Evolutionary conservation across 2,888 invertebrate species (phyloP), one percentile per base, ranked within the genome.

Genomic region (Polydrusus tereticollis): DNA sequence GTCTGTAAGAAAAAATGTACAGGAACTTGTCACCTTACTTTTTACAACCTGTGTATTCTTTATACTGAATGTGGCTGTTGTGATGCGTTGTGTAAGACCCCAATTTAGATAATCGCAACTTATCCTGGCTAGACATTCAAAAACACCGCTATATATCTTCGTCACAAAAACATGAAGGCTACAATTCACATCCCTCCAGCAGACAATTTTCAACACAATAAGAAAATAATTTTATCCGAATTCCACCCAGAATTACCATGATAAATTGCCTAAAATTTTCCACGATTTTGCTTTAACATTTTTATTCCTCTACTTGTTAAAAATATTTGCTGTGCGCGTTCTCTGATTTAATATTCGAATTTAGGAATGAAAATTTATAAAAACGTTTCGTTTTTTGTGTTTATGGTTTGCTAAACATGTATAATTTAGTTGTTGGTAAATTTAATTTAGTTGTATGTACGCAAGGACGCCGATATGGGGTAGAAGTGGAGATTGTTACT

Each of bases 251-350:
- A 58, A 58, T 58, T 41, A 58, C 58, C 58, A 58, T 58, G 41
- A 58, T 41, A 58, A 58, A 58, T 58, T 36, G 58, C 58, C 23
- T 38, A 38, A 38, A 36, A 58, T 58, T 58, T 14, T 21, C 21
- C 41, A 36, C 38, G 38, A 21, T 58, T 36, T 58, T 58, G 4
- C 41, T 36, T 58, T 36, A 58, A 58, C 33, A 58, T 58, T 58
- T 58, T 58, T 41, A 38, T 58, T 41, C 58, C 21, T 47, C 6
- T 20, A 36, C 58, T 38, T 20, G n/a, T 41, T 36, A 21, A 58
- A 66, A 55, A 57, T 41, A 14, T 84, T 84, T 85, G 93, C 93
- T 91, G 93, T 47, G 47, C 47, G 10, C 23, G 23, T 47, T 20
- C 23, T 23, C 21, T 23, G n/a, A 18, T 47, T 23, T 47, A 12